Percentiles rank a stretch among this genome's conserved stretches.
Conservation (phyloP, 2,888 invertebrate species). For the Monochamus alternatus region DNA sequence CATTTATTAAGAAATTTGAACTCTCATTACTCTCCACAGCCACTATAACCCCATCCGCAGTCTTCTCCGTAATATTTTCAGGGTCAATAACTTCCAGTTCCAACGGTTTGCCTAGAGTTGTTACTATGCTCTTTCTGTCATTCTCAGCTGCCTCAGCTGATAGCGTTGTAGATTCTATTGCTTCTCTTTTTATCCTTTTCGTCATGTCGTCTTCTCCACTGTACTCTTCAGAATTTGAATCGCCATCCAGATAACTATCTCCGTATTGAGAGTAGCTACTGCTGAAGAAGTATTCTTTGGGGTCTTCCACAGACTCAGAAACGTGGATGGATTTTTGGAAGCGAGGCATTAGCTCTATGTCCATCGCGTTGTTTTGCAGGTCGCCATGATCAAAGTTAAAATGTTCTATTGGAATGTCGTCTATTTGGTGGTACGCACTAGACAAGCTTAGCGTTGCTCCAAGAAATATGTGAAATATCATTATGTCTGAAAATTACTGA, state of each 20-base stretch:
- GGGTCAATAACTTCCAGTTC: conserved; percentile 57
- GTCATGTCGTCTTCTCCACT: not conserved
- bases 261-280: conserved; percentile 21
- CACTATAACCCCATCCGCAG: conserved; percentile 14
- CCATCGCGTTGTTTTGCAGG: conserved; percentile 56
- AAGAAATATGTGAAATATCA: conserved; percentile 18
- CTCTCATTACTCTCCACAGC: conserved; percentile 33
- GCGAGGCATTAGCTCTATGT: conserved; percentile 57
- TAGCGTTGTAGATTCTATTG: not conserved
- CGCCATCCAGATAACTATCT: conserved; percentile 39
- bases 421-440: conserved; percentile 47
- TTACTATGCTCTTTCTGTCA: conserved; percentile 43
- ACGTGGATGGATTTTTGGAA: conserved; percentile 44
- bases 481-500: conserved; percentile 24
- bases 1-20: conserved; percentile 60
- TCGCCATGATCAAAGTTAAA: conserved; percentile 53
- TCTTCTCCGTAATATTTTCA: conserved; percentile 42
- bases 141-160: conserved; percentile 4
- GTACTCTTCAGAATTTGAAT: conserved; percentile 36
- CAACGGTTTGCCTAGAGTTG: conserved; percentile 59
- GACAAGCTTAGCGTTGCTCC: not conserved
- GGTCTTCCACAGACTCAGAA: conserved; percentile 41
- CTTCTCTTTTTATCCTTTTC: conserved; percentile 34
- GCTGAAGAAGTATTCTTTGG: conserved; percentile 54
- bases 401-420: conserved; percentile 58